These are phyloP conservation scores for Drosophila lacertosa DNA, from an alignment of 1,140 invertebrate species.

Conservation along the genomic window DNA sequence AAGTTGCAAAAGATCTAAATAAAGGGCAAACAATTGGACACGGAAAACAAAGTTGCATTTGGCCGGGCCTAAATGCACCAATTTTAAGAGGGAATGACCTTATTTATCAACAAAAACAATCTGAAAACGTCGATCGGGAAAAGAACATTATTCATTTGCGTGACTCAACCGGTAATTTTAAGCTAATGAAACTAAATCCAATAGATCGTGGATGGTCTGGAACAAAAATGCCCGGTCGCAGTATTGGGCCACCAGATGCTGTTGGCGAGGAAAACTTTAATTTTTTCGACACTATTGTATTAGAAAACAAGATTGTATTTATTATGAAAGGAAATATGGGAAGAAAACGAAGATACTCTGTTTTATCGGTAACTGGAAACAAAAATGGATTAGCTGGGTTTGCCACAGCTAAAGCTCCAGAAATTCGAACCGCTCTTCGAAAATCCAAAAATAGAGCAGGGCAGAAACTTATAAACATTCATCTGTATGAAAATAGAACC, in stretches of 20 bases:
- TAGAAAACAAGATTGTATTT: conserved; percentile 92
- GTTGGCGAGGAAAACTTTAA: conserved; percentile 92
- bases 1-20: conserved; percentile 93
- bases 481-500: conserved; percentile 93
- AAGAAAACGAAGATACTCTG: conserved; percentile 85
- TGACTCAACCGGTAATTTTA: conserved; percentile 88
- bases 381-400: conserved; percentile 94
- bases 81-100: conserved; percentile 91
- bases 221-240: conserved; percentile 91
- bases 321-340: conserved; percentile 95
- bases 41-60: conserved; percentile 93
- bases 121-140: conserved; percentile 89
- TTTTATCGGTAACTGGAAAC: conserved; percentile 92
- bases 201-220: conserved; percentile 96
- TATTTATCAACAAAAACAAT: conserved; percentile 88
- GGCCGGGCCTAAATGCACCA: conserved; percentile 95
- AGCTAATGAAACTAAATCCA: conserved; percentile 88
- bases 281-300: conserved; percentile 93
- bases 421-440: conserved; percentile 87
- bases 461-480: conserved; percentile 93
- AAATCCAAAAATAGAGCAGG: conserved; percentile 94
- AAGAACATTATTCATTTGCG: conserved; percentile 89
- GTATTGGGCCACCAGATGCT: conserved; percentile 94
- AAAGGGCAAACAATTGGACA: conserved; percentile 94
- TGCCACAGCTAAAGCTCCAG: conserved; percentile 89